phyloP scores from a whole-genome alignment of 2,113 vertebrate genomes.

The Rousettus leschenaultii region DNA sequence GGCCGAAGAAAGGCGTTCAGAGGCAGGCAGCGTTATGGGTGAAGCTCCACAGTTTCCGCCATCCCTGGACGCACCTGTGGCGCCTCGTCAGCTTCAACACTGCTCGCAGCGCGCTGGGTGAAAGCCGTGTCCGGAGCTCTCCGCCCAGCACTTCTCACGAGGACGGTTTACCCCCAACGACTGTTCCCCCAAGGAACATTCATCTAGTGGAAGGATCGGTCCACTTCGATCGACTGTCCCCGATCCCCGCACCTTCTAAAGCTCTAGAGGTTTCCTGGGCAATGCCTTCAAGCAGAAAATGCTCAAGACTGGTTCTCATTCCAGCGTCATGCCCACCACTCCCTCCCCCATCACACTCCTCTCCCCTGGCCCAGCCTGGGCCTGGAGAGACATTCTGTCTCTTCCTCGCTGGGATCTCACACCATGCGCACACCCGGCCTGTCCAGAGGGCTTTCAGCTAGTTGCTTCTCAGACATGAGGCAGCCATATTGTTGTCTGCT shows the following conservation, averaged over 20 bases:
- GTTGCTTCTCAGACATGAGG: not conserved
- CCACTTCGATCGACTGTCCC: not conserved
- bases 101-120: rapidly evolving
- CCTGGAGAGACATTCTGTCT: not conserved
- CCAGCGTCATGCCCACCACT: no score
- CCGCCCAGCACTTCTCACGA: not conserved
- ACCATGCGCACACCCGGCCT: not conserved
- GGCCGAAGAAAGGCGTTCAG: not conserved
- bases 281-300: not conserved
- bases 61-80: not conserved
- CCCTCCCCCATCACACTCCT: not conserved
- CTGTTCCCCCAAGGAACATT: not conserved
- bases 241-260: not conserved
- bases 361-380: no score
- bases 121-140: not conserved
- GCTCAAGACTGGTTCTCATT: not conserved
- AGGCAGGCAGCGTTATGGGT: not conserved
- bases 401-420: not conserved
- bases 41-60: not conserved
- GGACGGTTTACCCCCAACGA: not conserved
- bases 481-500: not conserved
- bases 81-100: not conserved
- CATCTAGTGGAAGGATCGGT: not conserved
- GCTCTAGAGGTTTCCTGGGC: not conserved
- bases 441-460: not conserved